Evolutionary conservation across 2,888 invertebrate species (phyloP).

Genomic region (Scelioninae gen. 1): DNA sequence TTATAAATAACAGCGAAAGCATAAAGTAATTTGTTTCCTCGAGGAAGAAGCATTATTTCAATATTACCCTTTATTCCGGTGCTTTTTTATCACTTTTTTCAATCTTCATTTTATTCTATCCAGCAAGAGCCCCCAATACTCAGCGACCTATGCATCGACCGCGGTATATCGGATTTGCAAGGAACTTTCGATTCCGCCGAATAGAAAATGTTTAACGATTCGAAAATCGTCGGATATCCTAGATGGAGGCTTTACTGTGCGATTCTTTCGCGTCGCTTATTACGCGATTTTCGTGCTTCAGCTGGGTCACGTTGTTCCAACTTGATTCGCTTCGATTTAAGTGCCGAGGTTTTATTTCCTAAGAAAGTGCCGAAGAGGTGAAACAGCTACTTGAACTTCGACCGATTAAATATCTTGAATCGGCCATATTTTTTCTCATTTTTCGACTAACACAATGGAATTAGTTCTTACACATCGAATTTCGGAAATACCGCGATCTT

Average conservation of each 20-base stretch:
- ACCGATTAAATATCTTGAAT: conserved; percentile 65
- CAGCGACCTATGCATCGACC: conserved; percentile 44
- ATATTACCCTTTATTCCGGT: conserved; percentile 23
- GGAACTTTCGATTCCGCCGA: conserved; percentile 60
- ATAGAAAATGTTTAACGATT: conserved; percentile 66
- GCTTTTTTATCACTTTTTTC: conserved; percentile 35
- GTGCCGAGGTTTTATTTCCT: conserved; percentile 60
- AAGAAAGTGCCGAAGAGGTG: conserved; percentile 57
- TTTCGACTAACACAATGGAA: conserved; percentile 39
- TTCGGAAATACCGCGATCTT: conserved; percentile 28
- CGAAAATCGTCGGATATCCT: conserved; percentile 66
- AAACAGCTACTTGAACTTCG: conserved; percentile 59
- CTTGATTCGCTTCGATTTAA: conserved; percentile 68
- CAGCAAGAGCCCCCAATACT: conserved; percentile 27
- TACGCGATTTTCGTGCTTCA: conserved; percentile 65
- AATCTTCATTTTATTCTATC: conserved; percentile 13
- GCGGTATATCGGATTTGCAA: conserved; percentile 62
- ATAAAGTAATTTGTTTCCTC: conserved; percentile 19
- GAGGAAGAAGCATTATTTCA: conserved; percentile 21
- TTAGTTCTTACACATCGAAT: conserved; percentile 41
- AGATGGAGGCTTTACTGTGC: conserved; percentile 57
- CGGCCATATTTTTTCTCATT: conserved; percentile 51
- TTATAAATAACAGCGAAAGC: conserved; percentile 7
- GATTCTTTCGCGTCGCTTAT: conserved; percentile 67
- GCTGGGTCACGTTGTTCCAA: conserved; percentile 62